Conservation (phyloP, 2,888 invertebrate genomes). For the Mythimna ferrago region DNA sequence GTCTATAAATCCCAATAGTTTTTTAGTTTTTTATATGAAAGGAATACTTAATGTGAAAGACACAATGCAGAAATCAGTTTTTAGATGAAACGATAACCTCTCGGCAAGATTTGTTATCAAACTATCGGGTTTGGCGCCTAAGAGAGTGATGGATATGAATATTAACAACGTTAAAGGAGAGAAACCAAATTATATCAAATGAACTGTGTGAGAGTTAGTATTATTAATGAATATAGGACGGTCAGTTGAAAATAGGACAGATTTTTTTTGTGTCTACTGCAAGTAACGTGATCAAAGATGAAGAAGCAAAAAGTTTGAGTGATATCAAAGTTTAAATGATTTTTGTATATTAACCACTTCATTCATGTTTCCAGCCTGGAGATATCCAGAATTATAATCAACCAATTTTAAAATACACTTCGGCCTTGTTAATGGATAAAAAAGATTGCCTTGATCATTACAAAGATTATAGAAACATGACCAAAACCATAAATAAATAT, state of each 20-base stretch:
- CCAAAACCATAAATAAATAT: constrained; percentile 64
- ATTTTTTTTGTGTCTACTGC: background rate
- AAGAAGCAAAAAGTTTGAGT: background rate
- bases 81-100: background rate
- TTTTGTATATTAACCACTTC: background rate
- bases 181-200: background rate
- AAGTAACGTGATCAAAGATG: background rate
- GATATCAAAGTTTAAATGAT: background rate
- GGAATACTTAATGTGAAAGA: too few relatives aligned
- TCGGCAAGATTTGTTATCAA: background rate
- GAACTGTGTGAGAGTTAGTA: background rate
- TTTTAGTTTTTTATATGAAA: too few relatives aligned
- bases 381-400: constrained; percentile 64
- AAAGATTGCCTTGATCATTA: constrained; percentile 65
- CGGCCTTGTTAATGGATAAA: constrained; percentile 64
- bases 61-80: background rate
- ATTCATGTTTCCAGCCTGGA: constrained; percentile 58
- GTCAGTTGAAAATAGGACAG: background rate
- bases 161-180: background rate
- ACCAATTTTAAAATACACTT: constrained; percentile 57
- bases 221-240: background rate
- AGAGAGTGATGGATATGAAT: background rate
- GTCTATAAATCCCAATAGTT: too few relatives aligned
- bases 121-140: background rate
- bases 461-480: constrained; percentile 47